phyloP scores from a whole-genome alignment of 2,888 invertebrate species.

The Tipula helvola region DNA sequence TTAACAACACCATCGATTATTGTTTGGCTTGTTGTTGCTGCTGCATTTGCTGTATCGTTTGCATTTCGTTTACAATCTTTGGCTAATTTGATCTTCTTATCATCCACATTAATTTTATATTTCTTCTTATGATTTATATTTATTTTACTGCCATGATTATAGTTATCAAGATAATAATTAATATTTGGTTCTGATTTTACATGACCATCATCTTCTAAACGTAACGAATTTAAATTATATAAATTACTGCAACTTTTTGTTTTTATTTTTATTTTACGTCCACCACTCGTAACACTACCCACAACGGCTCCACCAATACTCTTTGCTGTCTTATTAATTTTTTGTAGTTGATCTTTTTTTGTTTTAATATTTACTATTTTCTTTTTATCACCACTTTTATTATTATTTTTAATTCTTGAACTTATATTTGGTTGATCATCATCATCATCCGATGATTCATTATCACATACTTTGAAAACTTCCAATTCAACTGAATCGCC shows the following conservation, averaged over 20 bases:
- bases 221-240: conserved; percentile 15
- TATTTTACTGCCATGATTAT: neutral
- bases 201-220: conserved; percentile 18
- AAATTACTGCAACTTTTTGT: conserved; percentile 17
- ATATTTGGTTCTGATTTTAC: conserved; percentile 21
- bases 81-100: neutral
- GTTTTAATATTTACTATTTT: conserved; percentile 15
- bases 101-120: neutral
- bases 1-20: neutral
- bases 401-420: neutral
- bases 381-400: conserved; percentile 8
- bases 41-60: conserved; percentile 6
- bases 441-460: conserved; percentile 22
- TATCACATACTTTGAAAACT: conserved; percentile 37
- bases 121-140: conserved; percentile 7
- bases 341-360: conserved; percentile 10
- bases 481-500: conserved; percentile 37
- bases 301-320: neutral
- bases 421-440: conserved; percentile 11
- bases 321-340: neutral
- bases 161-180: conserved; percentile 16
- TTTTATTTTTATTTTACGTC: conserved; percentile 13
- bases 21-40: neutral
- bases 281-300: neutral
- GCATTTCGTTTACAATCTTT: neutral